These are phyloP conservation scores for Uromys caudimaculatus DNA, from an alignment of 2,797 vertebrate genomes.

Conservation along the genomic window DNA sequence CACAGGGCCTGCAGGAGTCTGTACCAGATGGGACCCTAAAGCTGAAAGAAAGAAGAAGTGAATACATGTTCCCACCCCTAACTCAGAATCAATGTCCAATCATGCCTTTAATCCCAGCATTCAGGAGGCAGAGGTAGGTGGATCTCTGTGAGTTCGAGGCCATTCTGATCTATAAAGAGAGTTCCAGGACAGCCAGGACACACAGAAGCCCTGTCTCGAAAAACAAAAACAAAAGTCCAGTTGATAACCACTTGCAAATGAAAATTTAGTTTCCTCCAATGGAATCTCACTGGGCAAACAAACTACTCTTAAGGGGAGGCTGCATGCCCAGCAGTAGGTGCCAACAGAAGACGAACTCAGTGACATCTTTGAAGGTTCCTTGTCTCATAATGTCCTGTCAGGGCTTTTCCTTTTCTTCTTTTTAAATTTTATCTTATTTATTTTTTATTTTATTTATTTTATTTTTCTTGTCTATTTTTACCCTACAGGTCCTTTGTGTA, in stretches of 20 bases:
- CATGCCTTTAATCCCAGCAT: background rate
- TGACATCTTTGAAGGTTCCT: background rate
- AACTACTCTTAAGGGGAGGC: background rate
- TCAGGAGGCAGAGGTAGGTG: background rate
- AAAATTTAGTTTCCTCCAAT: background rate
- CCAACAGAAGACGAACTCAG: background rate
- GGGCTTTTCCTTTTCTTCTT: background rate
- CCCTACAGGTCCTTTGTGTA: background rate
- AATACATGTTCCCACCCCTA: background rate
- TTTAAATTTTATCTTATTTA: background rate
- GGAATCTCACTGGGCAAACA: background rate
- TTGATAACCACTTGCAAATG: background rate
- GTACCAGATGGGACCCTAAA: background rate
- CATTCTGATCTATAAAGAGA: background rate
- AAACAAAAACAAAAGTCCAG: background rate
- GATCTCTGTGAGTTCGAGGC: background rate
- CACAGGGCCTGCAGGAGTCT: background rate
- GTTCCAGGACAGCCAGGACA: background rate
- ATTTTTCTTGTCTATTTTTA: background rate
- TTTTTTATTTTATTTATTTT: background rate
- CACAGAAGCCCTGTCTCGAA: background rate
- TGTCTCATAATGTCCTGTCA: background rate
- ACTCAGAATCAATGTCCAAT: background rate
- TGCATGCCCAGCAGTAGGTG: background rate
- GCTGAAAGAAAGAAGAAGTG: background rate